These are phyloP conservation scores for Diadumene lineata DNA, from an alignment of 92 coral and sea anemone genomes.

Conservation along the genomic window DNA sequence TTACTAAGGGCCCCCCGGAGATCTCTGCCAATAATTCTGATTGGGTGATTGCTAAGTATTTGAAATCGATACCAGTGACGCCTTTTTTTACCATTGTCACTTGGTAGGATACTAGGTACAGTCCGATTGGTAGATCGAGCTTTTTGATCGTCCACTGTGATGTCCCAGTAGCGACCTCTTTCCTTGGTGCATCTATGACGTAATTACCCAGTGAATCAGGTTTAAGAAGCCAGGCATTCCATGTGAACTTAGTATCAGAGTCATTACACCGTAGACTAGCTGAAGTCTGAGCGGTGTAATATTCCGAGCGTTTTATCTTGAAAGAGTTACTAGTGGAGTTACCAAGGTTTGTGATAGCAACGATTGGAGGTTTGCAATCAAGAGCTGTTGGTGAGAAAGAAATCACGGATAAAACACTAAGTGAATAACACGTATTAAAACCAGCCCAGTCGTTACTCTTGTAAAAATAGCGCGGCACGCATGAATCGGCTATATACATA, in stretches of 20 bases:
- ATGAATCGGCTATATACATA: no score
- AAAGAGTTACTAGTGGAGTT: not conserved
- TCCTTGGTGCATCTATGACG: not conserved
- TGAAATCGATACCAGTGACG: conserved; percentile 28
- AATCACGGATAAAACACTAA: no score
- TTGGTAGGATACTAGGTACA: conserved; percentile 49
- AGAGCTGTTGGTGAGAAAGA: no score
- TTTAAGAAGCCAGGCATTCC: conserved; percentile 43
- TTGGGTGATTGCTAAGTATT: conserved; percentile 40
- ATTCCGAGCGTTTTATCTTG: conserved; percentile 45
- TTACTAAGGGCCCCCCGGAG: conserved; percentile 61
- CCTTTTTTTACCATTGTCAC: conserved; percentile 34
- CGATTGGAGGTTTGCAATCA: conserved; percentile 18
- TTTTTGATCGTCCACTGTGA: conserved; percentile 65
- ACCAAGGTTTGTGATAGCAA: conserved; percentile 15
- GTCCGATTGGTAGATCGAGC: conserved; percentile 52
- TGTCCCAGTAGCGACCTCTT: conserved; percentile 20
- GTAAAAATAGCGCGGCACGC: no score
- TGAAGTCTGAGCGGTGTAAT: conserved; percentile 52
- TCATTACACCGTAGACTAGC: conserved; percentile 38
- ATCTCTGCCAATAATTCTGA: conserved; percentile 59
- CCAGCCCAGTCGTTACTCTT: no score
- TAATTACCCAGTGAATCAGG: not conserved
- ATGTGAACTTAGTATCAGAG: conserved; percentile 45
- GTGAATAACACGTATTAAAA: no score